These are phyloP conservation scores for Drosophila bunnanda DNA, from an alignment of 2,888 invertebrate species.

Conservation along the genomic window DNA sequence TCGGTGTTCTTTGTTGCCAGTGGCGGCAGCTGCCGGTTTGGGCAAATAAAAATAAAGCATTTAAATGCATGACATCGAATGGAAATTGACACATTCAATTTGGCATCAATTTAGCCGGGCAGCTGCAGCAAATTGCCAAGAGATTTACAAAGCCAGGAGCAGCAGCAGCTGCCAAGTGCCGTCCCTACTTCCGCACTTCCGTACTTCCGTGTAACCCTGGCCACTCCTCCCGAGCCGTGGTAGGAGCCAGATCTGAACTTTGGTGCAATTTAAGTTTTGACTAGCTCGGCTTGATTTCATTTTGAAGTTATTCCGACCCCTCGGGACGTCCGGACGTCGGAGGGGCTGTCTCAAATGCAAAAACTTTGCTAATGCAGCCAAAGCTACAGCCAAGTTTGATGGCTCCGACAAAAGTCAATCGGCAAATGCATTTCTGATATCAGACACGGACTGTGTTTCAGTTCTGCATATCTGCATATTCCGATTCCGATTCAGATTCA, in stretches of 20 bases:
- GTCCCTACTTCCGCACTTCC: constrained; percentile 5
- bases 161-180: constrained; percentile 34
- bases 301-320: constrained; percentile 59
- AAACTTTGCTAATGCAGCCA: constrained; percentile 65
- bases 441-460: constrained; percentile 28
- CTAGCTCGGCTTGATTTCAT: constrained; percentile 66
- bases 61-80: constrained; percentile 65
- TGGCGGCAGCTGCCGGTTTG: constrained; percentile 27
- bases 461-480: constrained; percentile 27
- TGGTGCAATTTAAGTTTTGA: constrained; percentile 72
- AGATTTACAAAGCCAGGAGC: constrained; percentile 46
- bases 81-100: constrained; percentile 75
- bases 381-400: constrained; percentile 32
- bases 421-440: constrained; percentile 61
- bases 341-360: constrained; percentile 57
- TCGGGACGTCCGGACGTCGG: constrained; percentile 4
- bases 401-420: constrained; percentile 38
- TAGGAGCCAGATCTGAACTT: constrained; percentile 23
- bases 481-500: constrained; percentile 19
- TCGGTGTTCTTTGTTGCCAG: constrained; percentile 11
- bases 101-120: constrained; percentile 61
- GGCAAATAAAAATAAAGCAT: constrained; percentile 62
- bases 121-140: constrained; percentile 62
- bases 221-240: background rate
- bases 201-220: constrained; percentile 5